Percentiles rank a stretch among this genome's conserved stretches.
Conservation (phyloP, 2,888 invertebrate species). For the Seira musarum region DNA sequence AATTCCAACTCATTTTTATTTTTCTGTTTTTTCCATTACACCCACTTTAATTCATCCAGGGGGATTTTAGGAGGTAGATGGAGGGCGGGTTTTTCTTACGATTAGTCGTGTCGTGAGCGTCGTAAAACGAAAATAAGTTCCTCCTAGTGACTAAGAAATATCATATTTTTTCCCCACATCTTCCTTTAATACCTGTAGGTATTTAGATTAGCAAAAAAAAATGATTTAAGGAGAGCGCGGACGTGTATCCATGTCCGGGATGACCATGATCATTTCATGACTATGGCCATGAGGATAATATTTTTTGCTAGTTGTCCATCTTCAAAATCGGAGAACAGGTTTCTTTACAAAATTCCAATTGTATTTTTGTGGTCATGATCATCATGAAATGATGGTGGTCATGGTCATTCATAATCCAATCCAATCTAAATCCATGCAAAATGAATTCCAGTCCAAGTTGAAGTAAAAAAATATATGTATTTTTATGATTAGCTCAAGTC, state of each 20-base stretch:
- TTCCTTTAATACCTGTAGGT: neutral
- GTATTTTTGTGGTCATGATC: neutral
- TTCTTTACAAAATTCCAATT: conserved; percentile 10
- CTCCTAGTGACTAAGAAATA: neutral
- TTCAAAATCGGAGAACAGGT: conserved; percentile 45
- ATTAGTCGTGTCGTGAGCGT: neutral
- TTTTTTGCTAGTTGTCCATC: neutral
- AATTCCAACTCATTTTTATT: neutral
- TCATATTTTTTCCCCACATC: neutral
- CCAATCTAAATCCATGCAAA: too few relatives aligned
- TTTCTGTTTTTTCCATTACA: neutral
- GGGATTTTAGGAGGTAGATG: too few relatives aligned
- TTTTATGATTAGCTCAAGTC: too few relatives aligned
- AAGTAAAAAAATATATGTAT: too few relatives aligned
- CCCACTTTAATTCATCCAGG: neutral
- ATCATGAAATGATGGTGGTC: conserved; percentile 24
- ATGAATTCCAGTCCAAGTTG: conserved; percentile 42
- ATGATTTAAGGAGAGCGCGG: conserved; percentile 15
- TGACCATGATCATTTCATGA: conserved; percentile 43
- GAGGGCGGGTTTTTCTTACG: neutral
- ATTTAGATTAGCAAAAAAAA: neutral
- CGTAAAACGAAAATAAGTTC: neutral
- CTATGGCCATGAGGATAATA: neutral
- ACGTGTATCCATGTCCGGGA: conserved; percentile 57
- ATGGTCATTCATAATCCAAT: conserved; percentile 34